Conservation (phyloP, 2,797 vertebrate species). For the Malurus splendens region DNA sequence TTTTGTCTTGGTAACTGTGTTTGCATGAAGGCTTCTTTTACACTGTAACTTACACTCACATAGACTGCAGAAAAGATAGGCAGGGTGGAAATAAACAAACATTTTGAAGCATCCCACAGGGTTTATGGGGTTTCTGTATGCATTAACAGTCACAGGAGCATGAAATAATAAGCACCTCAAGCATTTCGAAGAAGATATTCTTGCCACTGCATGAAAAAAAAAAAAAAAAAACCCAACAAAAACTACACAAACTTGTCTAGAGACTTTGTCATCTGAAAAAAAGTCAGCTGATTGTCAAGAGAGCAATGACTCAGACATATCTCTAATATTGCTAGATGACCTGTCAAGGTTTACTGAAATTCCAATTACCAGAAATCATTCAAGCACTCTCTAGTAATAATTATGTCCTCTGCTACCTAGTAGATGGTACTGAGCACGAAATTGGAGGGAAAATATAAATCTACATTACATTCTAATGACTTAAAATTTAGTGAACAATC, state of each 20-base stretch:
- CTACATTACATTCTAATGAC: neutral
- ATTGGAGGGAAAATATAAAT: neutral
- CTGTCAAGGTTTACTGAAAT: constrained; percentile 21
- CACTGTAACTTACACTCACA: neutral
- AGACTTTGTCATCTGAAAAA: neutral
- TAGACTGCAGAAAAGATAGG: neutral
- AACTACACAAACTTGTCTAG: neutral
- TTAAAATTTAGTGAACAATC: neutral
- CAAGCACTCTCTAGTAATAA: neutral
- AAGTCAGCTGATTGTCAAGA: neutral
- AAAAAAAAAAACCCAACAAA: neutral
- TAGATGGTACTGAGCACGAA: neutral
- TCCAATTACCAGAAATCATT: constrained; percentile 21
- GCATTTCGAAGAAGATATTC: neutral
- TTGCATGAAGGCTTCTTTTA: neutral
- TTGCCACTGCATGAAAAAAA: neutral
- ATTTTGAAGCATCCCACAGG: neutral
- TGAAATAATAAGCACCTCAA: neutral
- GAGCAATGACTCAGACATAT: neutral
- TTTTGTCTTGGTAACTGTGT: neutral
- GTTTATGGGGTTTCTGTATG: neutral
- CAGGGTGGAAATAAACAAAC: neutral
- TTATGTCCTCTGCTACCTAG: neutral
- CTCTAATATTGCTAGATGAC: neutral
- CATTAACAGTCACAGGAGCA: neutral